Base-by-base conservation (phyloP, 2,888 invertebrate species). In the Dioctria linearis region DNA sequence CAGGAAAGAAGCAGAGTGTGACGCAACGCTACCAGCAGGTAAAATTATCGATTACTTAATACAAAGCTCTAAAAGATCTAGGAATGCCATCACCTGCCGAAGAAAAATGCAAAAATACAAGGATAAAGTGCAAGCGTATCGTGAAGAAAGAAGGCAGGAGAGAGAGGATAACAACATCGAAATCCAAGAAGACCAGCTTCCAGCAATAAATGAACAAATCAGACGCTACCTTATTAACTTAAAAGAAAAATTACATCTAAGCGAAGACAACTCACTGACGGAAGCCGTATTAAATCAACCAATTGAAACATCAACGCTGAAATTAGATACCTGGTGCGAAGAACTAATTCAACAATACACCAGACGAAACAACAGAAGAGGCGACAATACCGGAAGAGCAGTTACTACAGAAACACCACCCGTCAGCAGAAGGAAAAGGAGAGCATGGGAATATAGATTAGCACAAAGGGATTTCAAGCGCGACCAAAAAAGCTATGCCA, bases 1-100 rank as follows among this genome's bases (percentile, higher is more conserved):
- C 4, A n/a, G 43, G 8, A 42, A n/a, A 46, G 67, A 67, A 46
- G 67, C 67, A 3, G 46, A 67, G 11, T 67, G 46, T 13, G 42
- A 65, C 40, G 39, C 5, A 9, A 40, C 6, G 11, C 25, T 65
- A 8, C 6, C 46, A 13, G 42, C 43, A n/a, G 13, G 43, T 11
- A n/a, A 39, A 67, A 67, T 67, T n/a, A 9, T 43, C 4, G 46
- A 46, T 43, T 42, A 46, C 11, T n/a, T 67, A 6, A 4, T 46
- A 8, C 43, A 67, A n/a, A 42, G 2, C 25, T 43, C 67, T 5
- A 13, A n/a, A 9, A 67, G 67, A 43, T 11, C 42, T 9, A 5
- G 13, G 11, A 43, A 51, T n/a, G 40, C 67, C 3, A 67, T 67
- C 9, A 67, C 4, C 9, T n/a, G n/a, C 11, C n/a, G 43, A 67